Percentiles rank a stretch among this genome's conserved stretches.
Evolutionary conservation across 1,140 invertebrate species (phyloP).

Genomic region (Apis mellifera): DNA sequence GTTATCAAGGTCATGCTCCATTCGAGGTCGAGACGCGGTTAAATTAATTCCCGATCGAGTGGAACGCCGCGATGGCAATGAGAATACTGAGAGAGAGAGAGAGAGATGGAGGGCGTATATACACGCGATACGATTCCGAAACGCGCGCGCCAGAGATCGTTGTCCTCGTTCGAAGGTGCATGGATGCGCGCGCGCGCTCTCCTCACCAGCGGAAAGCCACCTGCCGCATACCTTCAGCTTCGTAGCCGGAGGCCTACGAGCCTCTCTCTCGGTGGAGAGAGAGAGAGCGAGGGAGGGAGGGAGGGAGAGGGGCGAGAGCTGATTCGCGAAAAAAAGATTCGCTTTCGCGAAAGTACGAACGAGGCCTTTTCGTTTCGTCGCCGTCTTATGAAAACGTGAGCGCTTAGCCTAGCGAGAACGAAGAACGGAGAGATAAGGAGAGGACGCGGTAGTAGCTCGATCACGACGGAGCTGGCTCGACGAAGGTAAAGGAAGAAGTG

Average conservation of each 20-base stretch:
- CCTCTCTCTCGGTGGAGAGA: slow-evolving; percentile 9
- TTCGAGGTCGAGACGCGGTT: too few species aligned
- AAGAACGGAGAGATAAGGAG: neutral
- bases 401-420: too few species aligned
- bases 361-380: slow-evolving; percentile 47
- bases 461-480: too few species aligned
- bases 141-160: slow-evolving; percentile 41
- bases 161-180: slow-evolving; percentile 51
- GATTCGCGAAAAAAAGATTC: slow-evolving; percentile 63
- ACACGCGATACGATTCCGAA: slow-evolving; percentile 23
- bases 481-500: too few species aligned
- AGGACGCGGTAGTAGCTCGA: too few species aligned
- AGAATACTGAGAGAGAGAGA: neutral
- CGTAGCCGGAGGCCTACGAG: slow-evolving; percentile 40
- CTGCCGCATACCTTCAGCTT: slow-evolving; percentile 62
- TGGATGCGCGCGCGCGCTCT: slow-evolving; percentile 4
- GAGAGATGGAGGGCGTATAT: neutral
- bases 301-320: neutral
- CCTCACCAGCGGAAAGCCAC: slow-evolving; percentile 62
- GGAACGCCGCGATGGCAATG: too few species aligned
- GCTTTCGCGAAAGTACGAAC: slow-evolving; percentile 66
- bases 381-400: neutral
- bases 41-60: too few species aligned
- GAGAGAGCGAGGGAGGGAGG: neutral
- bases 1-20: too few species aligned